Evolutionary conservation across 2,113 vertebrate species (phyloP), one percentile per base, ranked within the genome.

Genomic region (Etia nguti): DNA sequence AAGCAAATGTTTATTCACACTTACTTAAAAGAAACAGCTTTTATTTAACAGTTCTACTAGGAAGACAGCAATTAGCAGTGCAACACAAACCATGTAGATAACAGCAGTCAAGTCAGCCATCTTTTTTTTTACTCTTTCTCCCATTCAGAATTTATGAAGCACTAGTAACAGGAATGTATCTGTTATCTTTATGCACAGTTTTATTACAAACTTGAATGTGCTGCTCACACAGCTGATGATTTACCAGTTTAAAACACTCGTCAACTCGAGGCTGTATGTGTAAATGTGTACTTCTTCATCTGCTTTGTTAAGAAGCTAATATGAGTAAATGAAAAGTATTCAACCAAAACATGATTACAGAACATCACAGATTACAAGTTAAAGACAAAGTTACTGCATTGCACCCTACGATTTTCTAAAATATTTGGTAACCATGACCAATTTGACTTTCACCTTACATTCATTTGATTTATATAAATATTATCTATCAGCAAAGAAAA

Each of bases 1-100:
- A 57, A 26, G 24, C 6, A 5, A 57, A 57, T 0, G 12, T 5
- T 59, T 59, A 16, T 59, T 16, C 56, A 29, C 7, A 29, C 24
- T 3, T 24, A 29, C 24, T 59, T 59, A 1, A 16, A 29, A 59
- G 24, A 5, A 59, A 59, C 24, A 59, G 4, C 12, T 57, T 29
- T 9, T 12, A 59, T 59, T 31, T 59, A 59, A 57, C 56, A 57
- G 59, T 20, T 34, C 16, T 31, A 6, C 26, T 0, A 62, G 29
- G 18, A 8, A 60, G 16, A 20, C 59, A 31, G 29, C 0, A 60
- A 34, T 55, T 22, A 55, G 18, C 9, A 55, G 9, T 24, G 54
- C 20, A 55, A 55, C 3, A 52, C 4, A 46, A 11, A 46, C 43
- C 43, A 46, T 13, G 10, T 13, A 46, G 2, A 5, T 12, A 46